Base-by-base conservation (phyloP, 1,140 invertebrate species). In the Samia ricini region DNA sequence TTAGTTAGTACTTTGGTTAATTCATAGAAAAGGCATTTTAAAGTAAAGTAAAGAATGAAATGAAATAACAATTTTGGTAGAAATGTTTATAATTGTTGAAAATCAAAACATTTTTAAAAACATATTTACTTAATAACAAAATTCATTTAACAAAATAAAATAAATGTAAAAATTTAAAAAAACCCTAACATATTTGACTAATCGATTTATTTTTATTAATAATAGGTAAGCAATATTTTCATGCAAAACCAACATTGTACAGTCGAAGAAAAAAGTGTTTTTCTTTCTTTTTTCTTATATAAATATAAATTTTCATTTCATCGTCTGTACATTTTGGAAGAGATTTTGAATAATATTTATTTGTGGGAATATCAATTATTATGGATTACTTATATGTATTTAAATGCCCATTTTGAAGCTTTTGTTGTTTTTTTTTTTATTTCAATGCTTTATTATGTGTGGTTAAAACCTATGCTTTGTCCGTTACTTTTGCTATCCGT, bases 391-490 rank as follows among this genome's bases (percentile, higher is more conserved):
- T 12, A 4, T 15, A 42, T 59, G 54, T 54, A 20, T 50, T 12
- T 60, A 74, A 77, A 81, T 83, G 81, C 81, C 81, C 81, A 81
- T 83, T 83, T 77, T 77, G 72, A 62, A 74, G 77, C 77, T 76
- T 74, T 42, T 15, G 7, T 42, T 42, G 33, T 42, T 15, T 36
- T 71, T 62, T 56, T 64, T 76, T 70, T 52, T 61, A 54, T 69
- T 74, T 19, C 36, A 55, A 69, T 51, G 78, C 78, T 81, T n/a
- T 81, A 50, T 50, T 78, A 72, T 83, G 68, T 65, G 59, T 21
- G 63, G 64, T 70, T 74, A 75, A 81, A 76, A 59, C 0, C 57
- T 67, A 63, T 22, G 77, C 77, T 81, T 85, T 73, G 74, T 66
- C 71, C 66, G 56, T 78, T 81, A 69, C 26, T 64, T 78, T 82